phyloP scores from a whole-genome alignment of 2,113 vertebrate species.

The Pachycephala philippinensis region DNA sequence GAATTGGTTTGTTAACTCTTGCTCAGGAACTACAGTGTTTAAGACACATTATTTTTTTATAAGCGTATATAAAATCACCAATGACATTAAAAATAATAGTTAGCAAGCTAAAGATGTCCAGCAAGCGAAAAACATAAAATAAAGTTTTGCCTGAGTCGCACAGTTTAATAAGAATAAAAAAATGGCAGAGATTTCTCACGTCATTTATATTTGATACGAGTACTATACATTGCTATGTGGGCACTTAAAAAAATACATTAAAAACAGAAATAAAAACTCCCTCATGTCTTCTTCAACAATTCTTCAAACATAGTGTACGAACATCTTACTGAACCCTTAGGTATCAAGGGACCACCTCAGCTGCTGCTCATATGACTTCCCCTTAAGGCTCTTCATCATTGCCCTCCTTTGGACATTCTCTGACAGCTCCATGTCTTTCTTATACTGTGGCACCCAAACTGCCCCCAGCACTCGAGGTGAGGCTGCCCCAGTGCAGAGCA shows the following conservation, averaged over 20 bases:
- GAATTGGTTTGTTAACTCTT: background rate
- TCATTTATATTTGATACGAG: background rate
- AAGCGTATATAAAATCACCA: background rate
- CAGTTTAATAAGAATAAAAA: background rate
- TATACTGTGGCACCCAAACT: background rate
- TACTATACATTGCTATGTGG: background rate
- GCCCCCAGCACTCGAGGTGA: rapidly evolving
- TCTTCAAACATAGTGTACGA: background rate
- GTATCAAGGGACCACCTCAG: background rate
- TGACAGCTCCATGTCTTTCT: background rate
- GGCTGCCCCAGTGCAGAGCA: background rate
- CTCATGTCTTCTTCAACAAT: background rate
- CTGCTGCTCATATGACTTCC: background rate
- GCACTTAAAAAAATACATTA: background rate
- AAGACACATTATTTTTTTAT: background rate
- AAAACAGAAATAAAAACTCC: background rate
- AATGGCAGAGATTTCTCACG: background rate
- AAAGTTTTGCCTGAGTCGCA: background rate
- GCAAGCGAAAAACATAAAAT: slow-evolving; percentile 2
- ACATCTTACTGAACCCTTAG: background rate
- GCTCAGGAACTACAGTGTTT: background rate
- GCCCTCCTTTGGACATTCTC: background rate
- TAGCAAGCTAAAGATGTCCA: background rate
- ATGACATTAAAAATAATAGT: background rate
- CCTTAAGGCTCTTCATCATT: background rate